Evolutionary conservation across 2,113 vertebrate genomes (phyloP).

Genomic region (Apteryx owenii): DNA sequence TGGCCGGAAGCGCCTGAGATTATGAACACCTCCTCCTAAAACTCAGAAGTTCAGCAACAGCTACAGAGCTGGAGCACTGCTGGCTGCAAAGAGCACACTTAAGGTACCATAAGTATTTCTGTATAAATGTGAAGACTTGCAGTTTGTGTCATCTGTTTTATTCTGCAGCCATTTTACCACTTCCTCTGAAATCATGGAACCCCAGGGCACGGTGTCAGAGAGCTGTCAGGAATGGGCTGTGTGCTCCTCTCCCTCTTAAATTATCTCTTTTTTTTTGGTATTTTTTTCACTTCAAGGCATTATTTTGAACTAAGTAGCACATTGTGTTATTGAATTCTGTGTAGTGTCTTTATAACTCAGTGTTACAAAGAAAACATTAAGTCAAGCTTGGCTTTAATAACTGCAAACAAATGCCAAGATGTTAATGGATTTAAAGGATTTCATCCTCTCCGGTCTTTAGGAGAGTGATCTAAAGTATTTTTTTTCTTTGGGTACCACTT

Average conservation of each 20-base stretch:
- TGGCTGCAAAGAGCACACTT: not conserved
- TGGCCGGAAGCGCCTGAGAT: not conserved
- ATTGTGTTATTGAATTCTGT: not conserved
- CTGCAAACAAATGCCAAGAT: conserved; percentile 19
- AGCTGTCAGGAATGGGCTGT: not conserved
- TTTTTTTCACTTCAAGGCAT: not conserved
- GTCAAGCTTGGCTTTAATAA: not conserved
- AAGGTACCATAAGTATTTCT: not conserved
- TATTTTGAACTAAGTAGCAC: not conserved
- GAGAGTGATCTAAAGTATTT: not conserved
- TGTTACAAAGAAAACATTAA: conserved; percentile 14
- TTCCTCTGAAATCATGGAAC: not conserved
- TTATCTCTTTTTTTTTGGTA: not conserved
- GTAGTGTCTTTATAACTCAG: not conserved
- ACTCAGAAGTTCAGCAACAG: not conserved
- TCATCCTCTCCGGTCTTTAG: not conserved
- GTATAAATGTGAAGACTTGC: not conserved
- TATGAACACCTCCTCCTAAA: too few species aligned
- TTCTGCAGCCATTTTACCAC: not conserved
- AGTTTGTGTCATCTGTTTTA: not conserved
- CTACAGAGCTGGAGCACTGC: not conserved
- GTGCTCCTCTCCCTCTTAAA: not conserved
- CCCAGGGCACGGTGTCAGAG: not conserved
- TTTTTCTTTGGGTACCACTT: not conserved
- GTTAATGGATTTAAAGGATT: conserved; percentile 35